phyloP scores from a whole-genome alignment of 1,140 invertebrate genomes.

The Ptiloglossa arizonensis region DNA sequence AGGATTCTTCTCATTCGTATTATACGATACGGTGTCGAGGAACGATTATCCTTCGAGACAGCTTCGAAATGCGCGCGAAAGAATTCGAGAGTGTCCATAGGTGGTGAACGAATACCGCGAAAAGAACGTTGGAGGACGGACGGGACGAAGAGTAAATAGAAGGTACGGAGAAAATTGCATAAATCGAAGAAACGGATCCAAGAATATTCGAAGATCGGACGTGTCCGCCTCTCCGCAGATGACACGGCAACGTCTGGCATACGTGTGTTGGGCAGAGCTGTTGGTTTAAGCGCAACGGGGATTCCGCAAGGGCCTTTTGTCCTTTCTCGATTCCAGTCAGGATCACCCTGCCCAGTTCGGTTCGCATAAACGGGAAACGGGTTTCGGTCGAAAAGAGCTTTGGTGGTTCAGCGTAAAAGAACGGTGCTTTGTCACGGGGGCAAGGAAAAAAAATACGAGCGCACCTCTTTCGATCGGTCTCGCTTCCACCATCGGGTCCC shows the following conservation, averaged over 20 bases:
- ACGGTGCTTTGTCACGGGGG: slow-evolving; percentile 64
- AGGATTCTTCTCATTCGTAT: too few relatives aligned
- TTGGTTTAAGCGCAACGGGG: slow-evolving; percentile 62
- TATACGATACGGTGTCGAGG: too few relatives aligned
- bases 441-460: slow-evolving; percentile 49
- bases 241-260: slow-evolving; percentile 12
- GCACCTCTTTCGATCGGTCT: slow-evolving; percentile 49
- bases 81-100: too few relatives aligned
- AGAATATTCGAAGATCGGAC: slow-evolving; percentile 22
- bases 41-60: too few relatives aligned
- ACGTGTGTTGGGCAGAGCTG: slow-evolving; percentile 5
- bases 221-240: neutral
- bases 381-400: slow-evolving; percentile 65
- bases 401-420: slow-evolving; percentile 56
- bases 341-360: slow-evolving; percentile 67
- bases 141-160: neutral
- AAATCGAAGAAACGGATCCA: slow-evolving; percentile 9
- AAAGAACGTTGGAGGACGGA: too few relatives aligned
- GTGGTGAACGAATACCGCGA: too few relatives aligned
- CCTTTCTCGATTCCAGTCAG: slow-evolving; percentile 71
- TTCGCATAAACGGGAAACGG: slow-evolving; percentile 70
- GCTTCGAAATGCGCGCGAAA: too few relatives aligned
- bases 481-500: neutral
- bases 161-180: neutral
- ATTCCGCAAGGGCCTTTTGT: slow-evolving; percentile 73